A percentile compares a stretch with the other conserved stretches of the same genome.
Conservation (phyloP, 2,797 vertebrate genomes). For the Fistularia commersonii region DNA sequence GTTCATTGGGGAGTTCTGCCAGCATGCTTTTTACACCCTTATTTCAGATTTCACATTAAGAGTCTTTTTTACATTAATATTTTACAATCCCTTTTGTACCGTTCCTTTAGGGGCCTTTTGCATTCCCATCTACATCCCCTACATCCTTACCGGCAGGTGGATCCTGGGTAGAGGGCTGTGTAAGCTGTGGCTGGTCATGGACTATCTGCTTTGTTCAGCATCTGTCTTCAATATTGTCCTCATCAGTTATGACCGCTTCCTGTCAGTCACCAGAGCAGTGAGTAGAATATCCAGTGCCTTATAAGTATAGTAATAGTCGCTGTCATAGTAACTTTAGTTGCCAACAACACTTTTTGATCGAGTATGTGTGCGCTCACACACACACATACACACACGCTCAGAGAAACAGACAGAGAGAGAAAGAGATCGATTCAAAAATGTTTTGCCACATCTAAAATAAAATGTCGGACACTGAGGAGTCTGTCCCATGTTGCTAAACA, state of each 20-base stretch:
- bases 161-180: conserved; percentile 76
- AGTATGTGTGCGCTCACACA: too few relatives aligned
- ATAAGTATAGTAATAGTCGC: neutral
- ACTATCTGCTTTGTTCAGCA: conserved; percentile 86
- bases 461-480: too few relatives aligned
- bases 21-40: too few relatives aligned
- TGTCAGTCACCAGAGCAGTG: conserved; percentile 86
- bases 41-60: neutral
- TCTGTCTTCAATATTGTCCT: conserved; percentile 90
- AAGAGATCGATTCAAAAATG: too few relatives aligned
- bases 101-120: conserved; percentile 77
- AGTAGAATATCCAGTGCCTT: conserved; percentile 55
- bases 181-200: conserved; percentile 83
- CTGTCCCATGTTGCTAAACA: neutral
- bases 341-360: too few relatives aligned
- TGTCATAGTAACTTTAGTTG: conserved; percentile 1
- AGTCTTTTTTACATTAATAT: neutral
- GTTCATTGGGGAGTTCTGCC: too few relatives aligned
- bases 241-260: conserved; percentile 88
- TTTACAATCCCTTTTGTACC: conserved; percentile 1
- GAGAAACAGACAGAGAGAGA: too few relatives aligned
- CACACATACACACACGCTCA: too few relatives aligned
- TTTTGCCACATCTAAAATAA: too few relatives aligned
- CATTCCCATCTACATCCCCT: conserved; percentile 86
- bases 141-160: conserved; percentile 77